Evolutionary conservation across 2,797 vertebrate genomes (phyloP).

Genomic region (Pitangus sulphuratus): DNA sequence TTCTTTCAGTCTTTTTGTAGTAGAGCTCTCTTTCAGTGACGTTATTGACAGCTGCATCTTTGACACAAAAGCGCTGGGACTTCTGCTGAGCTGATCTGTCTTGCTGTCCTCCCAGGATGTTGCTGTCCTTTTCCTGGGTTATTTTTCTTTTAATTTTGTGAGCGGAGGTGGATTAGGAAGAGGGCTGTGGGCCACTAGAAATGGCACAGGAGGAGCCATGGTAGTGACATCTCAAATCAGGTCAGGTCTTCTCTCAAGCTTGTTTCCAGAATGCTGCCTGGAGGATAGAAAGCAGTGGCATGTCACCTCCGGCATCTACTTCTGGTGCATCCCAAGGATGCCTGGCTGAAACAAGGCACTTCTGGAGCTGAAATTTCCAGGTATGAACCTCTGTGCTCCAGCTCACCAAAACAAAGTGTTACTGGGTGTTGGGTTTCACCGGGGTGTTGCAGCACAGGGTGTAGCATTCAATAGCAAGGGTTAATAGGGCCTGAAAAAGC

Average conservation of each 20-base stretch:
- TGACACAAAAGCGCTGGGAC: not conserved
- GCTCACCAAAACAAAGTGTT: not conserved
- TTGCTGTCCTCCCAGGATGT: not conserved
- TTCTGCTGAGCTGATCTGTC: not conserved
- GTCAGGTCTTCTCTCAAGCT: not conserved
- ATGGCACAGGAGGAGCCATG: not conserved
- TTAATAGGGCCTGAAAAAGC: not conserved
- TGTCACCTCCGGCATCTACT: not conserved
- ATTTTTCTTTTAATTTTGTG: not conserved
- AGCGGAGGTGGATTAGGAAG: not conserved
- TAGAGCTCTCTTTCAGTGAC: not conserved
- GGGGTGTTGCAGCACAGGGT: not conserved
- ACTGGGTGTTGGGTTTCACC: not conserved
- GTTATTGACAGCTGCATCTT: not conserved
- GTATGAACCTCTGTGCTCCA: not conserved
- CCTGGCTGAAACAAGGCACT: not conserved
- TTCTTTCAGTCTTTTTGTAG: not conserved
- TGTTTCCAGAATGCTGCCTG: not conserved
- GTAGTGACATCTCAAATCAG: not conserved
- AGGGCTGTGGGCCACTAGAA: not conserved
- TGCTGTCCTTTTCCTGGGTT: not conserved
- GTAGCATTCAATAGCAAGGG: not conserved
- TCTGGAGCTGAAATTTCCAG: not conserved
- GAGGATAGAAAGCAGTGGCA: not conserved
- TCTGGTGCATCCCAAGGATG: not conserved